These are phyloP conservation scores for Syngnathus acus DNA, from an alignment of 2,797 vertebrate species.

Conservation along the genomic window DNA sequence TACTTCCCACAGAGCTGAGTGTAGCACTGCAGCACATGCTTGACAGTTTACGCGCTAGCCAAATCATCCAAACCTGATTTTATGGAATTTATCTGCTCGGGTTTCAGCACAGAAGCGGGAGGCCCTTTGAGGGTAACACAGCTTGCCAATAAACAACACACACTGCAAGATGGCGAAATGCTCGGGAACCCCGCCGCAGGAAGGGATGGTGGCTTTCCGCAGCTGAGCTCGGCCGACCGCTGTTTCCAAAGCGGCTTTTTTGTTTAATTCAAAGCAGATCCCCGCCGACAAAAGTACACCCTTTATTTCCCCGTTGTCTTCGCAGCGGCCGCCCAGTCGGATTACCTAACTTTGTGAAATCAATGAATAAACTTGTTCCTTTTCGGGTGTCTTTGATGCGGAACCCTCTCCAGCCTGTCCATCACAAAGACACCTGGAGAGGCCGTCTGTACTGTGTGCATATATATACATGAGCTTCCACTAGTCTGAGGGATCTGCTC, in stretches of 20 bases:
- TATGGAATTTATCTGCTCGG: conserved; percentile 26
- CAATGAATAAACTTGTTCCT: background rate
- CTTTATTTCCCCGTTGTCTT: background rate
- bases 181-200: conserved; percentile 48
- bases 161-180: conserved; percentile 46
- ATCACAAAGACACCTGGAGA: conserved; percentile 11
- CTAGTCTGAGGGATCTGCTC: background rate
- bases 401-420: conserved; percentile 21
- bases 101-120: conserved; percentile 33
- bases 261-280: conserved; percentile 10
- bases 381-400: background rate
- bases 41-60: background rate
- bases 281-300: background rate
- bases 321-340: background rate
- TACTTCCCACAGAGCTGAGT: background rate
- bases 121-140: conserved; percentile 26
- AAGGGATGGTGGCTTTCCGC: conserved; percentile 51
- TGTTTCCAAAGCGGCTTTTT: conserved; percentile 35
- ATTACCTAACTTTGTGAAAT: background rate
- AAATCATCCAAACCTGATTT: conserved; percentile 32
- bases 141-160: conserved; percentile 36
- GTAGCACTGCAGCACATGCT: background rate
- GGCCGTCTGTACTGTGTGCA: background rate
- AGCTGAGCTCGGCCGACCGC: conserved; percentile 41
- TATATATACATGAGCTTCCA: background rate